These are phyloP conservation scores for Oncorhynchus nerka DNA, from an alignment of 2,113 vertebrate species.

Conservation along the genomic window DNA sequence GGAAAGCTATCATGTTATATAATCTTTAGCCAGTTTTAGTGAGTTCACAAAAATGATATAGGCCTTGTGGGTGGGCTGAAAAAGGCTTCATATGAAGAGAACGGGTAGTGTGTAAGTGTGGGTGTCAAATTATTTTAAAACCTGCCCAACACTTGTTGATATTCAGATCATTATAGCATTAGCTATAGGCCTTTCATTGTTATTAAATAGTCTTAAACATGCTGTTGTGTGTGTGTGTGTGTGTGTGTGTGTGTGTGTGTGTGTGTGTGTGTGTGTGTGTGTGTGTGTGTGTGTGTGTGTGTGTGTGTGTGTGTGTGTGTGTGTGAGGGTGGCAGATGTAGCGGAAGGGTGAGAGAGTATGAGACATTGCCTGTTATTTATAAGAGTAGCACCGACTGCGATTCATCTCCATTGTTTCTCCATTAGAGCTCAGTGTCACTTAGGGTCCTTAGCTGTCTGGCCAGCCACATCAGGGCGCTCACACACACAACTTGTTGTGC, in stretches of 20 bases:
- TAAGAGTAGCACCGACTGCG: too few species aligned
- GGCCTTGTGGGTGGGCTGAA: slow-evolving; percentile 60
- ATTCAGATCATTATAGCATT: too few species aligned
- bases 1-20: slow-evolving; percentile 51
- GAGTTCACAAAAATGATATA: slow-evolving; percentile 63
- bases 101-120: slow-evolving; percentile 8
- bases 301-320: neutral
- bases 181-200: too few species aligned
- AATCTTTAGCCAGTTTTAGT: slow-evolving; percentile 50
- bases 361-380: neutral
- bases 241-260: too few species aligned
- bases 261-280: too few species aligned
- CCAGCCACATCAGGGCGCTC: slow-evolving; percentile 6
- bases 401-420: too few species aligned
- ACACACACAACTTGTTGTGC: slow-evolving; percentile 23
- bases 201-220: too few species aligned
- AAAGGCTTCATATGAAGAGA: slow-evolving; percentile 40
- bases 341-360: neutral
- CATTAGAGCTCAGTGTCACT: too few species aligned
- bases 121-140: slow-evolving; percentile 22
- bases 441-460: slow-evolving; percentile 18
- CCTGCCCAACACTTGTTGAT: neutral
- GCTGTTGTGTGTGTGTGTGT: neutral
- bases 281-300: too few species aligned
- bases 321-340: neutral